These are phyloP conservation scores for Hydrocynus forskahlii DNA, from an alignment of 2,797 vertebrate species.

Conservation along the genomic window DNA sequence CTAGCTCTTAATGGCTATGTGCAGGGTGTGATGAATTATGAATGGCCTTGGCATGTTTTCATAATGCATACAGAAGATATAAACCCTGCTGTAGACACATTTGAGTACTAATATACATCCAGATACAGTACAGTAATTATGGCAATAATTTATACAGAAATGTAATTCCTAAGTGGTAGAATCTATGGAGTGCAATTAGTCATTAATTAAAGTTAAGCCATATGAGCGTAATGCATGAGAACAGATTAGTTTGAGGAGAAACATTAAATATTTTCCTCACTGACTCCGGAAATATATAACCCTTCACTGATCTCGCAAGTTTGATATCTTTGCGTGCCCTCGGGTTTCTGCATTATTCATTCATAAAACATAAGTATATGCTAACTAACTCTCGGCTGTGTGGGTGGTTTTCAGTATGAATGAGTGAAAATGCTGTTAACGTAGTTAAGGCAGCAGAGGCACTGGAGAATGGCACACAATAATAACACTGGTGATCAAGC, in stretches of 20 bases:
- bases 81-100: slow-evolving; percentile 37
- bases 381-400: not conserved
- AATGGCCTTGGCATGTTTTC: slow-evolving; percentile 43
- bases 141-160: slow-evolving; percentile 37
- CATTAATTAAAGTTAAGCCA: not conserved
- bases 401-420: not conserved
- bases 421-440: not conserved
- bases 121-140: slow-evolving; percentile 39
- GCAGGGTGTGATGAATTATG: slow-evolving; percentile 50
- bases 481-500: not conserved
- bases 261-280: slow-evolving; percentile 9
- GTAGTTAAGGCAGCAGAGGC: not conserved
- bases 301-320: not conserved
- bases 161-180: slow-evolving; percentile 43
- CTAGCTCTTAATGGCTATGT: slow-evolving; percentile 27
- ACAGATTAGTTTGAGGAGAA: not conserved
- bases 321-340: not conserved
- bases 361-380: slow-evolving; percentile 26
- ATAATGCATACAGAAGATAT: slow-evolving; percentile 36
- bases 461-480: not conserved
- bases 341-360: slow-evolving; percentile 31
- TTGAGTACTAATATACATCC: slow-evolving; percentile 32
- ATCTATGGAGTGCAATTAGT: slow-evolving; percentile 14
- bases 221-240: not conserved
- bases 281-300: slow-evolving; percentile 4